Evolutionary conservation across 1,140 invertebrate species (phyloP), one percentile per base, ranked within the genome.

Genomic region (Proctacanthus coquilletti): DNA sequence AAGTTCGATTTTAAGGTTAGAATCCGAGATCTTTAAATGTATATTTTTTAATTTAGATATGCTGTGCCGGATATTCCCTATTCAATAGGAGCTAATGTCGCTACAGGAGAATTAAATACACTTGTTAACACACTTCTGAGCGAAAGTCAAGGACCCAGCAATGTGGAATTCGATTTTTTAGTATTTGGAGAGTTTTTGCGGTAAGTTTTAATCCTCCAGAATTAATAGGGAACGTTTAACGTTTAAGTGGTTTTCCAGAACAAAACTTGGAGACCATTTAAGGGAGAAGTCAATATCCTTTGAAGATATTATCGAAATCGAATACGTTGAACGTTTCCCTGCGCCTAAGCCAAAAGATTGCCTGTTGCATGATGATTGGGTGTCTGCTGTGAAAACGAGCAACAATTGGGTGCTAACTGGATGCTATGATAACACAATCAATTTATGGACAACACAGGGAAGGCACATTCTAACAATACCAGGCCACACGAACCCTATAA

Each of bases 311-410:
- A 64, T 94, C 44, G 77, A 85, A 39, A 68, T 96, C 35, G 91
- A 96, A 65, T 96, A 94, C 66, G 62, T 95, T 21, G 82, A 89
- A 58, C 72, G 80, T 47, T 75, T 79, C 44, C 84, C 87, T 31
- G 76, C 89, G 3, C 93, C 92, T 1, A 72, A 84, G 51, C 91
- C 91, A 9, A 72, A 89, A 53, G 81, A 94, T 54, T 86, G 83
- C 51, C 65, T 96, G 34, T 70, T 88, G 49, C 89, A 95, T 58
- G 87, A 96, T 64, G 92, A 97, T 60, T 97, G 93, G 93, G 86
- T 97, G 9, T 80, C 82, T 34, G 77, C 84, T 23, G 77, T 93
- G 17, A 74, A 82, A 44, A 70, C 74, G 35, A 62, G 63, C 41
- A 70, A 74, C 18, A 76, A 80, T 64, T 92, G 83, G 78, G 86